Base-by-base conservation (phyloP, 2,888 invertebrate species). In the Adineta ricciae region DNA sequence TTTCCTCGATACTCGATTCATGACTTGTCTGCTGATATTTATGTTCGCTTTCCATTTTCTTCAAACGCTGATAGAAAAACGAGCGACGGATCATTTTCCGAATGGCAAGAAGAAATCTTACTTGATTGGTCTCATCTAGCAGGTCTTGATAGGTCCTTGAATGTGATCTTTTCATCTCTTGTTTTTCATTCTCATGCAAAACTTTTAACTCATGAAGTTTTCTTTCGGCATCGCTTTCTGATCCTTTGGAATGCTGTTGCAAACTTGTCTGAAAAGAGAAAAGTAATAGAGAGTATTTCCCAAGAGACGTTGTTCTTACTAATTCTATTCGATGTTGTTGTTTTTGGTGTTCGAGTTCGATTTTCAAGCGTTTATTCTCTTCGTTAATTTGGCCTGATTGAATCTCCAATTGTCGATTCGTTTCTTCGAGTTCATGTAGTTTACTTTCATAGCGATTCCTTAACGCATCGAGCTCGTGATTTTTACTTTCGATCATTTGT, bases 61-160 rank as follows among this genome's bases (percentile, higher is more conserved):
- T 78, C n/a, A 78, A 78, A 78, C 78, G 78, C 78, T 78, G 11
- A 78, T 9, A 41, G 36, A 9, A n/a, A 9, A 41, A 8, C 11
- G 19, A 50, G 19, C 14, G 11, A 16, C 14, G 11, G 9, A 50
- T 16, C 3, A 3, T 19, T 16, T 2, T 50, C 50, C 19, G 19
- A 50, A n/a, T n/a, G n/a, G 14, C 50, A 50, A 11, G 19, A 50
- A 19, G 11, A 50, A 50, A 27, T n/a, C 11, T 78, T 41, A 78
- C 78, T 78, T 78, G 78, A 78, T 78, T 78, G 24, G 78, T 78
- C 41, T 78, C 78, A 41, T 78, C 78, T 78, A 78, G 24, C 24
- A 78, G 24, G 41, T 78, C 78, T 41, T 78, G 78, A 78, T 78
- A 78, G 2, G 41, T 41, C n/a, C 78, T 7, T n/a, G 38, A 41